Evolutionary conservation across 2,888 invertebrate genomes (phyloP), one percentile per base, ranked within the genome.

Genomic region (Schrankia costaestrigalis): DNA sequence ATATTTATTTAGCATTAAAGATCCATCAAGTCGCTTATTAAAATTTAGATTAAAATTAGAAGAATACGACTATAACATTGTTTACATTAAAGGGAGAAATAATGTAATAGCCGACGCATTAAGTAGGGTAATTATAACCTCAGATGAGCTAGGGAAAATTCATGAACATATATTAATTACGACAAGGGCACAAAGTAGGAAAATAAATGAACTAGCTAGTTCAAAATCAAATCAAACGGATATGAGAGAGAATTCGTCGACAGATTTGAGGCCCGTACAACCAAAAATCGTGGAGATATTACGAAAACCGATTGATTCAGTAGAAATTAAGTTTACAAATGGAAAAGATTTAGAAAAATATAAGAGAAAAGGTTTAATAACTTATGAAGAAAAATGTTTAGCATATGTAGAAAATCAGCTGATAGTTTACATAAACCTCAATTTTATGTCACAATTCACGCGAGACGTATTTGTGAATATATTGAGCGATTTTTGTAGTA

Each of bases 391-490:
- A 11, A 7, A 10, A 10, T 23, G 23, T 23, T 23, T 23, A 11
- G 23, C 23, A 4, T 23, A 7, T 23, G 11, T 11, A 3, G 12
- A 2, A 1, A 22, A 11, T 11, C 19, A 13, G 11, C 31, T 26
- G 11, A 22, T n/a, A 10, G 13, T 41, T 8, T 32, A 26, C 4
- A 29, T 32, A 9, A 32, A 41, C 29, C 31, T 35, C 12, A 8
- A 41, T 31, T 35, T 29, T 26, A 39, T 29, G 32, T 25, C 32
- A 11, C 30, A 39, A 15, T 33, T 29, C 10, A 13, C 26, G 31
- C 31, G 38, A 38, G 33, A 14, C 33, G 38, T 11, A 28, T 33
- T 41, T 36, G 36, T 41, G 30, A 22, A 24, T 10, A 33, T 30
- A 27, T 30, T 36, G 27, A 23, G n/a, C 10, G 2, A 15, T 3